Base-by-base conservation (phyloP, 2,888 invertebrate species). In the Hydrotaea diabolus region DNA sequence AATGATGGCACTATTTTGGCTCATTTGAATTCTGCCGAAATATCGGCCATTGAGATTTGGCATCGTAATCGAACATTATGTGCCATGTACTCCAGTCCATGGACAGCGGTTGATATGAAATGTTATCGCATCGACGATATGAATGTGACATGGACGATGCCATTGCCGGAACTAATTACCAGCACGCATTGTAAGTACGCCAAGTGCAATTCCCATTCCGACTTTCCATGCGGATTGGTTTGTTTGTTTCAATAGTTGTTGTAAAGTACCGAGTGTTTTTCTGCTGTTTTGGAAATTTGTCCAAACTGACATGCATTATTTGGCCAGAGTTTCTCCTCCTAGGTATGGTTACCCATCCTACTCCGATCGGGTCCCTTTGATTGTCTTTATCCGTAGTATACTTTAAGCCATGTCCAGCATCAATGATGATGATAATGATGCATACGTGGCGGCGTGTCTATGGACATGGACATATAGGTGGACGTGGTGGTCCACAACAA, bases 41-140 rank as follows among this genome's bases (percentile, higher is more conserved):
- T 91, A 31, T 88, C 89, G 39, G 94, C 94, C 17, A 91, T 96
- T 85, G 95, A 95, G 90, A 94, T 95, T 89, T 94, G 95, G 90
- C 95, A 95, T 91, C 93, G 94, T 79, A 95, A 95, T 90, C 93
- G 94, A 82, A 94, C 95, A 43, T 91, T 96, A 66, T 96, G 95
- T 93, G 96, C 96, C 93, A 94, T 97, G 89, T 95, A 95, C 90
- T 94, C 94, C 90, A 89, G 88, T 86, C 87, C 88, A 80, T 88
- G 89, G 88, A 90, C 94, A 85, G 87, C 89, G 46, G 86, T 91
- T 43, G 94, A 93, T 75, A 92, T 96, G 86, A 94, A 94, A 88
- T 96, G 96, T 92, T 95, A 94, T 86, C 93, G 93, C 87, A 94
- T 95, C 72, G 95, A 95, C 89, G 93, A 96, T 91, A 93, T 96